Conservation (phyloP, 2,797 vertebrate genomes). For the Acrossocheilus wenchowensis region DNA sequence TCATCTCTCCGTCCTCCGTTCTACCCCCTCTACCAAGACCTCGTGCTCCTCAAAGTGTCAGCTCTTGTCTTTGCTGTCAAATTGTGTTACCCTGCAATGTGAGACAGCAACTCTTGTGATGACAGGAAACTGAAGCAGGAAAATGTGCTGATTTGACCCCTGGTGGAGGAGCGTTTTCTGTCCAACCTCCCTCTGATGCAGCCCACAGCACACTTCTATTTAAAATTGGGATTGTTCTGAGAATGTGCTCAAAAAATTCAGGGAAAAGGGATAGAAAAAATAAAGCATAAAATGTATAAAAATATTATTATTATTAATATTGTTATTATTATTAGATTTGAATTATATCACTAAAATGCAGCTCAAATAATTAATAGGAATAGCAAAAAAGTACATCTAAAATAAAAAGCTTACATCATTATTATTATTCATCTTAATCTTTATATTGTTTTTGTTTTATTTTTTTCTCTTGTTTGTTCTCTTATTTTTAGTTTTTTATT, state of each 20-base stretch:
- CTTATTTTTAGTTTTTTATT: too few species aligned
- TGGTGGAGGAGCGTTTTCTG: neutral
- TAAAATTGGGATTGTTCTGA: neutral
- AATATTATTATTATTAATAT: neutral
- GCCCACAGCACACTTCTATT: neutral
- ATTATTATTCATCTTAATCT: neutral
- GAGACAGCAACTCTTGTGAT: slow-evolving; percentile 37
- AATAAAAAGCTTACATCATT: neutral
- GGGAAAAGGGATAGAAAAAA: neutral
- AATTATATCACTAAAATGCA: neutral
- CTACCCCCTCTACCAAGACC: neutral
- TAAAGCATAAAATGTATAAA: neutral
- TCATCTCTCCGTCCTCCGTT: neutral
- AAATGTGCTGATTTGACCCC: slow-evolving; percentile 29
- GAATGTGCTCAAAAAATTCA: neutral
- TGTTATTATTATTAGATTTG: neutral
- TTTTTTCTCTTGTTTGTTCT: too few species aligned
- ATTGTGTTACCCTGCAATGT: slow-evolving; percentile 19
- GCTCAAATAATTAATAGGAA: neutral
- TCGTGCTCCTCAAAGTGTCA: slow-evolving; percentile 14
- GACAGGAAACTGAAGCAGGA: slow-evolving; percentile 25
- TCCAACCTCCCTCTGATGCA: neutral
- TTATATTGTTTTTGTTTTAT: too few species aligned
- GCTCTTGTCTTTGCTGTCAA: slow-evolving; percentile 45
- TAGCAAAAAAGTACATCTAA: neutral